These are phyloP conservation scores for Oscheius sp. DNA, from an alignment of 2,888 invertebrate genomes.

Conservation along the genomic window DNA sequence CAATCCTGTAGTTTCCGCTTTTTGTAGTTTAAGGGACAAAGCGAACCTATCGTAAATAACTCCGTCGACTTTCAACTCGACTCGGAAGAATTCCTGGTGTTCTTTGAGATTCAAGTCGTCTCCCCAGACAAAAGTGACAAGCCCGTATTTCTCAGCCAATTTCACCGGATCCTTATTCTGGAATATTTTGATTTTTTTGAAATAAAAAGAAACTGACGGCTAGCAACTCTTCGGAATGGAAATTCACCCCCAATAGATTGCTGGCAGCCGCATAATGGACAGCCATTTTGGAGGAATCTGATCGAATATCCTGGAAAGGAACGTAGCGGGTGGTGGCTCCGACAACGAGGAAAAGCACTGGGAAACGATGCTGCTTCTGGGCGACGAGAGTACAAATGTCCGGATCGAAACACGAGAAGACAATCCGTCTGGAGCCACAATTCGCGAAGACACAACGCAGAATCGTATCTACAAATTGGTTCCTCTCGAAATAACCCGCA, in stretches of 20 bases:
- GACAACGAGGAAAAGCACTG: conserved; percentile 91
- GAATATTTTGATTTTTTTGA: too few relatives aligned
- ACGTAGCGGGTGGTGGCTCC: conserved; percentile 79
- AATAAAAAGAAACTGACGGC: too few relatives aligned
- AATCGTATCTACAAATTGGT: conserved; percentile 87
- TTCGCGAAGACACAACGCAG: conserved; percentile 83
- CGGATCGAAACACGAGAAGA: conserved; percentile 95
- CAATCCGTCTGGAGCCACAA: conserved; percentile 83
- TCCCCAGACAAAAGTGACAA: conserved; percentile 90
- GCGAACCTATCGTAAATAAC: conserved; percentile 90
- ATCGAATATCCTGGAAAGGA: conserved; percentile 55
- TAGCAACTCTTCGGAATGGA: conserved; percentile 86
- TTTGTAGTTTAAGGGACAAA: not conserved
- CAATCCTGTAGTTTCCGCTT: conserved; percentile 63
- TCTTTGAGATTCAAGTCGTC: conserved; percentile 86
- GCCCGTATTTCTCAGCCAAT: conserved; percentile 44
- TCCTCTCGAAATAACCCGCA: conserved; percentile 79
- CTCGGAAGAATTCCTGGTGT: conserved; percentile 86
- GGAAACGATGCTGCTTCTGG: conserved; percentile 94
- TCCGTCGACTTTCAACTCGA: conserved; percentile 85
- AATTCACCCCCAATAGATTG: conserved; percentile 80
- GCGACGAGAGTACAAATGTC: conserved; percentile 91
- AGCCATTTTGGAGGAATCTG: conserved; percentile 56
- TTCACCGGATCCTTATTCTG: conserved; percentile 49
- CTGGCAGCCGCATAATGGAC: conserved; percentile 65